Percentiles rank a stretch among this genome's conserved stretches.
Evolutionary conservation across 1,140 invertebrate genomes (phyloP).

Genomic region (Drosophila sulfurigaster): DNA sequence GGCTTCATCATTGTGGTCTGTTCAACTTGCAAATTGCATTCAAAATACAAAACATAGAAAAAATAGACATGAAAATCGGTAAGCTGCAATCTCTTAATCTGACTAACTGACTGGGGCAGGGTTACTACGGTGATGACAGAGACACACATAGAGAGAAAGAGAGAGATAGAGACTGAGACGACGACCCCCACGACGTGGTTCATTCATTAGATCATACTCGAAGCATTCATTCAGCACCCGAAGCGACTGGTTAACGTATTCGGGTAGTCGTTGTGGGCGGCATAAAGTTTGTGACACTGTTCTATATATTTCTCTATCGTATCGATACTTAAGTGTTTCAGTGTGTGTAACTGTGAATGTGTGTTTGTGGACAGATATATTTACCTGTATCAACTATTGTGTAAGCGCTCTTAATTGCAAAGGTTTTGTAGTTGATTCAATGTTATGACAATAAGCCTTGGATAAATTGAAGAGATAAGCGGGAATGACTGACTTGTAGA

Average conservation of each 20-base stretch:
- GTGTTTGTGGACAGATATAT: slow-evolving; percentile 13
- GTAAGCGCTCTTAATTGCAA: slow-evolving; percentile 39
- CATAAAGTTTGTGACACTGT: slow-evolving; percentile 35
- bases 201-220: slow-evolving; percentile 77
- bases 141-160: too few species aligned
- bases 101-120: slow-evolving; percentile 18
- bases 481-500: not conserved
- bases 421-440: slow-evolving; percentile 42
- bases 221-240: slow-evolving; percentile 55
- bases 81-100: slow-evolving; percentile 45
- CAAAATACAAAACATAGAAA: not conserved
- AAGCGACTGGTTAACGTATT: slow-evolving; percentile 11
- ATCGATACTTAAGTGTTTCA: not conserved
- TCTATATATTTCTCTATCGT: slow-evolving; percentile 14
- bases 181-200: slow-evolving; percentile 61
- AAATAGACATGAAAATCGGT: slow-evolving; percentile 68
- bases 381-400: slow-evolving; percentile 35
- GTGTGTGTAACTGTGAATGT: not conserved
- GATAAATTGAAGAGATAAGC: slow-evolving; percentile 4
- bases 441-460: slow-evolving; percentile 48
- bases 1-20: slow-evolving; percentile 43
- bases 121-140: slow-evolving; percentile 26
- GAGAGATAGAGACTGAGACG: slow-evolving; percentile 3
- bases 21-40: slow-evolving; percentile 20
- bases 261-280: slow-evolving; percentile 58